Evolutionary conservation across 2,888 invertebrate species (phyloP), one percentile per base, ranked within the genome.

Genomic region (Ischnura elegans): DNA sequence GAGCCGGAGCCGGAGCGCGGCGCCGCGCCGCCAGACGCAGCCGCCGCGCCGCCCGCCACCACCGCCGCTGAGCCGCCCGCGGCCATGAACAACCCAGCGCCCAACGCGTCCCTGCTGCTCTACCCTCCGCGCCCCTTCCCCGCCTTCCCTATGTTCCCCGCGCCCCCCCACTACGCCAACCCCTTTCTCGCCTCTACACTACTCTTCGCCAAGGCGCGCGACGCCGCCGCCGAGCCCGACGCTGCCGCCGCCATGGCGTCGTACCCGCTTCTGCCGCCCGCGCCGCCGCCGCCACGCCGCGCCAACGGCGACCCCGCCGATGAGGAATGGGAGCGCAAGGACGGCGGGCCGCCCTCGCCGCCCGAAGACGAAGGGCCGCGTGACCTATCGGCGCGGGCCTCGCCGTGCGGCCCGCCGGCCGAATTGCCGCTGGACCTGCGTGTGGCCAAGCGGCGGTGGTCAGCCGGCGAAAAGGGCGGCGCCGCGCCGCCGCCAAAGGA

Each of bases 341-440:
- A 84, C 0, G 95, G 94, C 76, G 94, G 94, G 19, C 47, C 51
- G 16, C 87, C 94, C 2, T 42, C 43, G 94, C 4, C 95, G 94
- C 87, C 94, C 94, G 95, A 95, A 0, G 95, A 95, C 94, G 96
- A 96, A 94, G 94, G 96, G 90, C 95, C 95, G 0, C 95, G 95
- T 51, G 94, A 93, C 84, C 42, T 95, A 95, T 84, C 94, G 95
- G 84, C 96, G 96, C 0, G 96, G 96, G 55, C 90, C 2, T 61
- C 90, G 21, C 45, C 61, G 42, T 25, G 61, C 5, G 66, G 46
- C 29, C 55, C 87, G 29, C 93, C 47, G 1, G 86, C 76, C 8
- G 97, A 98, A 94, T 97, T 97, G 95, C 98, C 98, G 0, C 96
- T 98, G 87, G 98, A 98, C 96, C 96, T 98, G 94, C 97, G 98